Percentiles rank a stretch among this genome's conserved stretches.
Conservation (phyloP, 2,888 invertebrate species). For the Vandiemenella viatica region DNA sequence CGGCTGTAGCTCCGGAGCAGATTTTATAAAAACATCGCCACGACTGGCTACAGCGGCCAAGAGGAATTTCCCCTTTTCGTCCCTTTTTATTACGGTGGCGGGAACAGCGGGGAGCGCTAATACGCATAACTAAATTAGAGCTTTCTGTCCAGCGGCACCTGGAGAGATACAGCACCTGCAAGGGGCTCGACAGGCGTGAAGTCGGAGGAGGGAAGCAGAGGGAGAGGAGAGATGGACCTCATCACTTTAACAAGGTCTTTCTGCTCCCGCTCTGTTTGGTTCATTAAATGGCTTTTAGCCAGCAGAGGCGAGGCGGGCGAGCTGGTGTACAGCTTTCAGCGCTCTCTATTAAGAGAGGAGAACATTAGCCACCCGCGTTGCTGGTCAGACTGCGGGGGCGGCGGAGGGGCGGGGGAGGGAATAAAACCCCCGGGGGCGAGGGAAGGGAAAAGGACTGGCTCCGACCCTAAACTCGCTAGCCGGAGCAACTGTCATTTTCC, state of each 20-base stretch:
- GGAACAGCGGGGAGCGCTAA: too few species aligned
- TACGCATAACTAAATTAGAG: neutral
- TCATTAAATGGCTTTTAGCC: constrained; percentile 15
- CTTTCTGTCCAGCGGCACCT: neutral
- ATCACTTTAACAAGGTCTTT: constrained; percentile 14
- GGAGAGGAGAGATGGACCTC: constrained; percentile 8
- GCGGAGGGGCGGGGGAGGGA: constrained; percentile 2
- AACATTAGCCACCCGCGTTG: constrained; percentile 1
- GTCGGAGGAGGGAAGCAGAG: too few species aligned
- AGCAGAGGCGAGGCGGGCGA: neutral
- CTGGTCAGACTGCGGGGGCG: neutral
- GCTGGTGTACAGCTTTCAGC: neutral
- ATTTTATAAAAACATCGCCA: too few species aligned
- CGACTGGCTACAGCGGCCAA: too few species aligned
- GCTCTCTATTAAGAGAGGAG: constrained; percentile 2
- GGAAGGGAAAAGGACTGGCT: constrained; percentile 3
- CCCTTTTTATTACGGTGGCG: too few species aligned
- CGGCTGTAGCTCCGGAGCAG: too few species aligned
- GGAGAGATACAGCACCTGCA: neutral
- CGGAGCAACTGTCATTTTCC: constrained; percentile 9
- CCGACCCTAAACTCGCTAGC: neutral
- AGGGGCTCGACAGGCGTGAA: too few species aligned
- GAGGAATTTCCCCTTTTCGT: too few species aligned
- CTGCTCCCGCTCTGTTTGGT: constrained; percentile 12
- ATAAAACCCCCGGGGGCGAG: constrained; percentile 10